Base-by-base conservation (phyloP, 2,113 vertebrate species). In the Salvelinus fontinalis region DNA sequence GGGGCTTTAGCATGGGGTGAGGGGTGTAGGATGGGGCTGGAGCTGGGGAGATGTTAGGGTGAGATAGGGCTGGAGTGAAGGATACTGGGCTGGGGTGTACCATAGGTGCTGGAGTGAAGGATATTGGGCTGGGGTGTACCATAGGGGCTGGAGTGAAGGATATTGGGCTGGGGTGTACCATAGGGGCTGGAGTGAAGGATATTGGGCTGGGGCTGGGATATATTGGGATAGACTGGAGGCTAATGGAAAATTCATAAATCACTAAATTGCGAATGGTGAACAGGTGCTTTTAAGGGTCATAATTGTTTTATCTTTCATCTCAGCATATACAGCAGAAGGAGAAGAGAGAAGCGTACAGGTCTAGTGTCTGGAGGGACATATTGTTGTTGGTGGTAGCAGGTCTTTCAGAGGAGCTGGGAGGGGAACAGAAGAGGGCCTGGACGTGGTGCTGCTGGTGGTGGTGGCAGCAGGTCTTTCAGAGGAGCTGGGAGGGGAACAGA, bases 351-450 rank as follows among this genome's bases (percentile, higher is more conserved):
- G 27, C 72, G 75, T 74, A 72, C 48, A 22, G 78, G 39, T 8
- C 8, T 9, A 68, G 29, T 2, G 66, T 11, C 12, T 20, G 31
- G 31, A 68, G 16, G 81, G 70, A 79, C 73, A 74, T 67, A 70
- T 60, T 31, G 29, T 4, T 78, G 67, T 73, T 66, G 75, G 81
- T 75, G 78, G 73, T 71, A 8, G 75, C 79, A 74, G 54, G 71
- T 82, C 69, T 89, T 89, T 90, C 85, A 85, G 87, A 70, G 79
- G 70, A 80, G 86, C 86, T 90, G 86, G 76, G 70, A 78, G 49
- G 51, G 60, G 39, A 44, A 44, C 39, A 80, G 83, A 88, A 92
- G 87, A 92, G 90, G 91, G 85, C 79, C 70, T 29, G 65, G 65
- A 8, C 1, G 86, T 77, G 73, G 78, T 71, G 73, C 60, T 78